A percentile compares a stretch with the other conserved stretches of the same genome.
Conservation (phyloP, 2,113 vertebrate species). For the Anser cygnoides region DNA sequence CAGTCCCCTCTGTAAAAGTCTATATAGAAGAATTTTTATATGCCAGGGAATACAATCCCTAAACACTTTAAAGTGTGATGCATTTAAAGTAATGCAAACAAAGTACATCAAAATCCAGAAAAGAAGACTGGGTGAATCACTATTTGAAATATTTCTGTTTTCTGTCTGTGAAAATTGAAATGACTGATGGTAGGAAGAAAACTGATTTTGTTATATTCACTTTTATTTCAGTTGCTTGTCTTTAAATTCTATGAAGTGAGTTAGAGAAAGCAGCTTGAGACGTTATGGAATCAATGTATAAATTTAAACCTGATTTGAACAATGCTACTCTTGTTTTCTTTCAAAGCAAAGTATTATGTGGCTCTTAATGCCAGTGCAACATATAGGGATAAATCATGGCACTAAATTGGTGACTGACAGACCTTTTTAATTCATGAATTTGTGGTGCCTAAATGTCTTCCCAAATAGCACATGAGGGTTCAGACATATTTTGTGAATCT, state of each 20-base stretch:
- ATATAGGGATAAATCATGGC: conserved; percentile 11
- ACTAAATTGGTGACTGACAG: conserved; percentile 8
- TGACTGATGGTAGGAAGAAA: conserved; percentile 25
- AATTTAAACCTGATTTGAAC: conserved; percentile 25
- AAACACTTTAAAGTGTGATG: conserved; percentile 40
- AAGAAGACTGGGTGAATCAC: neutral
- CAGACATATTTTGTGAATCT: neutral
- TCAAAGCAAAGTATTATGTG: neutral
- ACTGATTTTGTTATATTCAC: conserved; percentile 10
- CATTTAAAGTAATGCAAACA: conserved; percentile 39
- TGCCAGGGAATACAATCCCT: conserved; percentile 18
- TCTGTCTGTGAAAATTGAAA: conserved; percentile 38
- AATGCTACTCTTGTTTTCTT: conserved; percentile 17
- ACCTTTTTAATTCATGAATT: neutral
- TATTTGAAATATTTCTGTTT: conserved; percentile 36
- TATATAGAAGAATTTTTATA: conserved; percentile 12
- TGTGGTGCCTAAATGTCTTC: neutral
- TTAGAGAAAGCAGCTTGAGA: conserved; percentile 8
- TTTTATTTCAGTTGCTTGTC: conserved; percentile 34
- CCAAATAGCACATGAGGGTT: neutral
- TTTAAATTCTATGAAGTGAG: neutral
- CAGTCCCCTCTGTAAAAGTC: conserved; percentile 50
- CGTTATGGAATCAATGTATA: neutral
- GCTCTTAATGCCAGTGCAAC: neutral
- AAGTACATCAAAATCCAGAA: conserved; percentile 32